A percentile compares a stretch with the other conserved stretches of the same genome.
phyloP scores from a whole-genome alignment of 2,888 invertebrate species.

The Poecilobothrus nobilitatus region DNA sequence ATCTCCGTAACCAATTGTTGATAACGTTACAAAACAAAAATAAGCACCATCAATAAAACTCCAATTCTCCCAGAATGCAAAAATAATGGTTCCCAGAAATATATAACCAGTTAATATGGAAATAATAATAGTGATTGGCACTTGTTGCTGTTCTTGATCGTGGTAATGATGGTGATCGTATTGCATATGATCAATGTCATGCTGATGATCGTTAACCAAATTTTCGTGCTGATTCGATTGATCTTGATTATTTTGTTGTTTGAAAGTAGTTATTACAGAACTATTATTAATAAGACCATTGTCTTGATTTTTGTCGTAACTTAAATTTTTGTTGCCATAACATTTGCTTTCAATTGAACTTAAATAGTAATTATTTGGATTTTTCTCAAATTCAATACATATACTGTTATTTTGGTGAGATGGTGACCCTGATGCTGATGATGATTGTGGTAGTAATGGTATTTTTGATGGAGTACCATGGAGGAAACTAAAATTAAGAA shows the following conservation, averaged over 20 bases:
- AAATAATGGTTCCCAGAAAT: slow-evolving; percentile 65
- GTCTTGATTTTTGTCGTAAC: slow-evolving; percentile 22
- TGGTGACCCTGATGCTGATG: background rate
- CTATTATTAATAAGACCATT: slow-evolving; percentile 16
- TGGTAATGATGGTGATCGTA: slow-evolving; percentile 23
- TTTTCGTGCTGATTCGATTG: slow-evolving; percentile 11
- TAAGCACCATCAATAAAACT: slow-evolving; percentile 72
- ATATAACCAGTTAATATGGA: slow-evolving; percentile 64
- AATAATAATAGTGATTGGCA: slow-evolving; percentile 57
- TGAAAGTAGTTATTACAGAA: background rate
- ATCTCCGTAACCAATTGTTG: slow-evolving; percentile 76
- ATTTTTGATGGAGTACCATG: slow-evolving; percentile 71
- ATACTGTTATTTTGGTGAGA: slow-evolving; percentile 13
- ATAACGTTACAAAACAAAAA: slow-evolving; percentile 76
- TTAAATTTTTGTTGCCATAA: slow-evolving; percentile 13
- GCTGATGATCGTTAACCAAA: background rate
- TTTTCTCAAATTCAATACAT: slow-evolving; percentile 17
- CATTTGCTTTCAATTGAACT: background rate
- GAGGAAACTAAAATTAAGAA: slow-evolving; percentile 37
- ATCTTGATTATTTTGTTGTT: slow-evolving; percentile 21
- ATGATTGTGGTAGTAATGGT: slow-evolving; percentile 55
- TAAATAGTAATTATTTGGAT: background rate
- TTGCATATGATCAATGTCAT: slow-evolving; percentile 22
- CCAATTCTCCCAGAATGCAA: slow-evolving; percentile 75
- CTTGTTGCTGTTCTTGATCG: slow-evolving; percentile 30